These are phyloP conservation scores for Calyptommatus sinebrachiatus DNA, from an alignment of 2,113 vertebrate species.

Conservation along the genomic window DNA sequence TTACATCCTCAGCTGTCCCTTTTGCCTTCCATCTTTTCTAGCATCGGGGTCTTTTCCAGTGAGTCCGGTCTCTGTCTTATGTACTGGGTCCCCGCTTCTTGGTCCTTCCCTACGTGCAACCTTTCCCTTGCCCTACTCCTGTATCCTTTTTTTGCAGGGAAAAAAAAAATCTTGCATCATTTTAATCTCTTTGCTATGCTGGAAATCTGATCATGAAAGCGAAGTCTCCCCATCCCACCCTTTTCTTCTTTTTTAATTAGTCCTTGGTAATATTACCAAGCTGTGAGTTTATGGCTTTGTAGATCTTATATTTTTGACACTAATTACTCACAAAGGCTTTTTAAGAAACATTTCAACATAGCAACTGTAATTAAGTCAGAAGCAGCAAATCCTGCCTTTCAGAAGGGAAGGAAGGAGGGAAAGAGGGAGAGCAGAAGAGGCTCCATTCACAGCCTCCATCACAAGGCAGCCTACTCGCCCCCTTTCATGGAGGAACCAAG, in stretches of 20 bases:
- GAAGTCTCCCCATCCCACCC: conserved; percentile 51
- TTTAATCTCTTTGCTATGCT: conserved; percentile 61
- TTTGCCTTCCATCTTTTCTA: too few species aligned
- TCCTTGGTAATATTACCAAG: conserved; percentile 73
- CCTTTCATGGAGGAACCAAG: background rate
- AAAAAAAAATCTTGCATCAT: conserved; percentile 42
- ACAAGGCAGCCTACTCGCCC: conserved; percentile 28
- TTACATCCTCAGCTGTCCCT: too few species aligned
- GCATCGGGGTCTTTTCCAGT: too few species aligned
- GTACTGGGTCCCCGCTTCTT: background rate
- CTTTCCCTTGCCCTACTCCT: conserved; percentile 18
- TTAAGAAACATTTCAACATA: conserved; percentile 69
- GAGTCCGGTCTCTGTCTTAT: too few species aligned
- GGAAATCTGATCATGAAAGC: conserved; percentile 67
- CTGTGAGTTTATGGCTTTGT: conserved; percentile 77
- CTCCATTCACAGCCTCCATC: conserved; percentile 30
- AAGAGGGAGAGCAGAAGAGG: background rate
- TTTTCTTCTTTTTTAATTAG: conserved; percentile 76
- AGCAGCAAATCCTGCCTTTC: conserved; percentile 40
- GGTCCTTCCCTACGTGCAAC: conserved; percentile 33
- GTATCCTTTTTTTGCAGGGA: conserved; percentile 26
- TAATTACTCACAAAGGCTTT: conserved; percentile 81
- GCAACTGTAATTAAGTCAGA: conserved; percentile 73
- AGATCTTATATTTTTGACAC: conserved; percentile 79
- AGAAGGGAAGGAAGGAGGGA: conserved; percentile 7